Conservation (phyloP, 2,797 vertebrate species). For the Coccyzus lansbergi region DNA sequence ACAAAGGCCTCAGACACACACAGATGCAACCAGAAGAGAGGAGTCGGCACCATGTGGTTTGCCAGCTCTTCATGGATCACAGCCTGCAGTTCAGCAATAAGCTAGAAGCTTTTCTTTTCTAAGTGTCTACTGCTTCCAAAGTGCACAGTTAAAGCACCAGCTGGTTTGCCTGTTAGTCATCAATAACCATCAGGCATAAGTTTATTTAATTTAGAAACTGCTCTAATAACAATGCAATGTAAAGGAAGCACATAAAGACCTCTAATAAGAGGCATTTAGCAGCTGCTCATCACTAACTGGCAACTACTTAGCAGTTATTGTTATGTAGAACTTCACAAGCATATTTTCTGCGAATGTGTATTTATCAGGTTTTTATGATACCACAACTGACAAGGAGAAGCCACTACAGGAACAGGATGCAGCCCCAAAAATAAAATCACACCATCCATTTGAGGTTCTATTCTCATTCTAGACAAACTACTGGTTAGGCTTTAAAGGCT, state of each 20-base stretch:
- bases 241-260: not conserved
- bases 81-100: not conserved
- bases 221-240: not conserved
- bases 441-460: not conserved
- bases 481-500: not conserved
- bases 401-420: not conserved
- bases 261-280: not conserved
- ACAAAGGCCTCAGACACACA: slow-evolving; percentile 52
- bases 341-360: not conserved
- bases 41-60: slow-evolving; percentile 43
- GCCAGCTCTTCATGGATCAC: slow-evolving; percentile 54
- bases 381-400: not conserved
- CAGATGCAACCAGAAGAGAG: slow-evolving; percentile 17
- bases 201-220: not conserved
- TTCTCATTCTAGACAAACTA: not conserved
- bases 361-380: not conserved
- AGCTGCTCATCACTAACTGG: not conserved
- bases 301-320: not conserved
- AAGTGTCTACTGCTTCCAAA: not conserved
- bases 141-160: not conserved
- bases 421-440: not conserved
- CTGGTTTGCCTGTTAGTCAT: not conserved
- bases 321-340: not conserved
- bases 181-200: not conserved
- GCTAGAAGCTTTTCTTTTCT: not conserved